Percentiles rank a stretch among this genome's conserved stretches.
Conservation (phyloP, 2,113 vertebrate genomes). For the Nymphicus hollandicus region DNA sequence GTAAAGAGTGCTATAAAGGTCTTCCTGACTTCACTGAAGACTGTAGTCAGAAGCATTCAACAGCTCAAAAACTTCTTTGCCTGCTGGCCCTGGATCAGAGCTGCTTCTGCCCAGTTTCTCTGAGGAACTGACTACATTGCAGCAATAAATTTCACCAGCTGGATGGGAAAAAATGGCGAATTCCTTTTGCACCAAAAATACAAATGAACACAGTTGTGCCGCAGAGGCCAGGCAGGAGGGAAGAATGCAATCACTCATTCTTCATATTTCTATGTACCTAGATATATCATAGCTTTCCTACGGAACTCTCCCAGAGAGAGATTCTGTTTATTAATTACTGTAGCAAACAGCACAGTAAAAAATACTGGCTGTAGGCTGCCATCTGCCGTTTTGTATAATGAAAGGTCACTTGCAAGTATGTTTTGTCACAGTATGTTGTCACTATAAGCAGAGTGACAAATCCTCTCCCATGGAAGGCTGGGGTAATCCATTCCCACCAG, state of each 20-base stretch:
- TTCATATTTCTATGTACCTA: neutral
- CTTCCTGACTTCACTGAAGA: neutral
- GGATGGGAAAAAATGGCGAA: neutral
- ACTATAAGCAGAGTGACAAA: neutral
- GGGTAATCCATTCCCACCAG: neutral
- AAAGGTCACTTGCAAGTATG: neutral
- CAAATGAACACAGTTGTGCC: neutral
- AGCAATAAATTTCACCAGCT: neutral
- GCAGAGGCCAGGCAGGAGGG: neutral
- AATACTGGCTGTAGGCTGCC: conserved; percentile 48
- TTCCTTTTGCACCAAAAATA: neutral
- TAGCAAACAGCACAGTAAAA: neutral
- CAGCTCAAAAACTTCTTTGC: neutral
- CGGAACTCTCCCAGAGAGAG: neutral
- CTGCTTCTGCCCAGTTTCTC: neutral
- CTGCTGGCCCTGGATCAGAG: neutral
- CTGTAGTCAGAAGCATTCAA: neutral
- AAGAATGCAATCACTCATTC: neutral
- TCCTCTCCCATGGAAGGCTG: neutral
- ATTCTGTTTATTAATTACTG: neutral
- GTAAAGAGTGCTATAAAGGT: neutral
- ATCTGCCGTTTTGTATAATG: conserved; percentile 5
- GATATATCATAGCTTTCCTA: neutral
- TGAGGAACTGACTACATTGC: neutral
- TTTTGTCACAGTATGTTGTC: neutral